A percentile compares a stretch with the other conserved stretches of the same genome.
Evolutionary conservation across 2,888 invertebrate genomes (phyloP).

Genomic region (Macaria notata): DNA sequence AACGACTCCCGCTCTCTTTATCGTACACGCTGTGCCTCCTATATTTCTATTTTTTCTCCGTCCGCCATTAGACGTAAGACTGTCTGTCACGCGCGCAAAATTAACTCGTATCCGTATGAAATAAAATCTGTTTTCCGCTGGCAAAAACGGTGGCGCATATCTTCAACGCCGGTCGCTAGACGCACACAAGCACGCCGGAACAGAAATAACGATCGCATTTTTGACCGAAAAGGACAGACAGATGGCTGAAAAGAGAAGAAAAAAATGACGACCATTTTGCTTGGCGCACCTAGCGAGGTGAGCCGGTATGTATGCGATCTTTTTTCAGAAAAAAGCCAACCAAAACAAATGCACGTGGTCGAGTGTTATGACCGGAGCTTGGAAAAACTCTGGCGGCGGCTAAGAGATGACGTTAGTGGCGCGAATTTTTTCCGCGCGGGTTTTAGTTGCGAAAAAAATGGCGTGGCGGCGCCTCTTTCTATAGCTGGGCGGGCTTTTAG

Average conservation of each 20-base stretch:
- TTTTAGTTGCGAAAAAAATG: conserved; percentile 72
- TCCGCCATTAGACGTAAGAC: conserved; percentile 76
- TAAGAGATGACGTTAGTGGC: conserved; percentile 78
- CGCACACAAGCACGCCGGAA: conserved; percentile 79
- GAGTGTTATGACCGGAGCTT: conserved; percentile 78
- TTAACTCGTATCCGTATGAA: conserved; percentile 17
- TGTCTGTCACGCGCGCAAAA: conserved; percentile 41
- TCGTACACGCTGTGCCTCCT: conserved; percentile 79
- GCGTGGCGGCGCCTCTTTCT: conserved; percentile 61
- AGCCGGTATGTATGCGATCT: conserved; percentile 75
- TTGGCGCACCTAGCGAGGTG: conserved; percentile 76
- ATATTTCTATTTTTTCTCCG: conserved; percentile 82
- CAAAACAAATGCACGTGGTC: conserved; percentile 82
- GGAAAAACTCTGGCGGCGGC: conserved; percentile 70
- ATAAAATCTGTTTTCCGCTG: conserved; percentile 37
- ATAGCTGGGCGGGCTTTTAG: too few relatives aligned
- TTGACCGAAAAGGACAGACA: conserved; percentile 82
- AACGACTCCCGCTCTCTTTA: conserved; percentile 82
- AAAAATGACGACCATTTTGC: conserved; percentile 82
- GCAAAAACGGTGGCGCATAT: conserved; percentile 50
- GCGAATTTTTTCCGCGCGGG: conserved; percentile 57
- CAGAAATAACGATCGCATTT: conserved; percentile 84
- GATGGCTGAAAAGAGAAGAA: conserved; percentile 82
- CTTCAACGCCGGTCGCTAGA: conserved; percentile 57
- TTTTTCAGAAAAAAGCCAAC: conserved; percentile 79